Base-by-base conservation (phyloP, 2,113 vertebrate genomes). In the Vulpes lagopus region DNA sequence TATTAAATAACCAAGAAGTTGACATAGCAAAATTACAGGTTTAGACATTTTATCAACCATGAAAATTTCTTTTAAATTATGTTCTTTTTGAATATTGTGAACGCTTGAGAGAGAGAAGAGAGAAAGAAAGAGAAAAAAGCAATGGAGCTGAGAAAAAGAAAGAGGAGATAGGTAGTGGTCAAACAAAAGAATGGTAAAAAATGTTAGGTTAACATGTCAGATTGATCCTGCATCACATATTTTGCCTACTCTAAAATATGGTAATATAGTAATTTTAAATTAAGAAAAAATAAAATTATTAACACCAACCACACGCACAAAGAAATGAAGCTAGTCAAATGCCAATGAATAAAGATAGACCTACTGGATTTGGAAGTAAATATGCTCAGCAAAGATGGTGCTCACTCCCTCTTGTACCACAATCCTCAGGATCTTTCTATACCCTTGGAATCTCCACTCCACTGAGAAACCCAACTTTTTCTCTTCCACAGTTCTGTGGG, bases 381-480 rank as follows among this genome's bases (percentile, higher is more conserved):
- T 2, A 1, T 19, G 2, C 0, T 22, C 38, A 49, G 20, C 1
- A 20, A 85, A 14, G 2, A 0, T 59, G 20, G 4, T 25, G 0
- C 1, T 62, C 23, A 25, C 4, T 71, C 49, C 11, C 3, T 57
- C 1, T 38, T 30, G 15, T 23, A 60, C 43, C 43, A 22, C 14
- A 15, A 7, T 79, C 19, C 14, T 11, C 25, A 67, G 86, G n/a
- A 85, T 65, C 5, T 60, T 38, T 32, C 79, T 8, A 49, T 55
- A 30, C 30, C 16, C 71, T 17, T 59, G 10, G 19, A 81, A 59
- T 1, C 23, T 69, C 22, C 32, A 81, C 2, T 91, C 6, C 16
- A n/a, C 59, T 38, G 23, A 79, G 65, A 16, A 95, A 74, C 27
- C 27, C 35, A 19, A 35, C 38, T 76, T 35, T 74, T 53, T 5